Evolutionary conservation across 2,113 vertebrate genomes (phyloP).

Genomic region (Spea bombifrons): DNA sequence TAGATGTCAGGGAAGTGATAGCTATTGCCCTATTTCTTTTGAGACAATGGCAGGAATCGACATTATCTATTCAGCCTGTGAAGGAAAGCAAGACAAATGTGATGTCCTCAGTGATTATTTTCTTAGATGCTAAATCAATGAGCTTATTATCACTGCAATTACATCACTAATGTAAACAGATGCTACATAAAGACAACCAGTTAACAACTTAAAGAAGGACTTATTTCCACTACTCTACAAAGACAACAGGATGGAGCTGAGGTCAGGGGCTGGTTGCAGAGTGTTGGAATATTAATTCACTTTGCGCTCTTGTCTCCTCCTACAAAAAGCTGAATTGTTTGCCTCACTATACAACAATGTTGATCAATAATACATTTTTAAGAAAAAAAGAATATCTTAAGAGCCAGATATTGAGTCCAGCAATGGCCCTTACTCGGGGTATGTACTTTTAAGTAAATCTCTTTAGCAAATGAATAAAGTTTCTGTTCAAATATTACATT

Average conservation of each 20-base stretch:
- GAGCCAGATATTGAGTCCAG: too few species aligned
- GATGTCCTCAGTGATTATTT: constrained; percentile 83
- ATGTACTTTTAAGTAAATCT: too few species aligned
- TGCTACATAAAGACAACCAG: constrained; percentile 75
- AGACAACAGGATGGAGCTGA: neutral
- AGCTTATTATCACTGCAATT: constrained; percentile 90
- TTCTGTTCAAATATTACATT: too few species aligned
- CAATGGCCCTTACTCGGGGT: too few species aligned
- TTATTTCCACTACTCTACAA: constrained; percentile 33
- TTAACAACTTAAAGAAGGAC: constrained; percentile 60
- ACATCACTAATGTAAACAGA: constrained; percentile 89
- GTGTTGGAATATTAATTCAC: too few species aligned
- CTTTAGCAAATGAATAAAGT: too few species aligned
- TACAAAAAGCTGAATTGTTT: too few species aligned
- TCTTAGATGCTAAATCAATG: constrained; percentile 88
- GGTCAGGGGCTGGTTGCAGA: neutral
- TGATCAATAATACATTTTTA: too few species aligned
- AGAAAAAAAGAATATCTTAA: too few species aligned
- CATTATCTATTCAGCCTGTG: constrained; percentile 80
- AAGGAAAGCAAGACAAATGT: constrained; percentile 90
- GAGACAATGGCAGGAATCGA: constrained; percentile 72
- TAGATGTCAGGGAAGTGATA: constrained; percentile 3
- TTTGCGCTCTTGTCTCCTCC: too few species aligned
- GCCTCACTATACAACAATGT: too few species aligned
- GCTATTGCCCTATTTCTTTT: constrained; percentile 62